Evolutionary conservation across 2,113 vertebrate genomes (phyloP).

Genomic region (Callipepla squamata): DNA sequence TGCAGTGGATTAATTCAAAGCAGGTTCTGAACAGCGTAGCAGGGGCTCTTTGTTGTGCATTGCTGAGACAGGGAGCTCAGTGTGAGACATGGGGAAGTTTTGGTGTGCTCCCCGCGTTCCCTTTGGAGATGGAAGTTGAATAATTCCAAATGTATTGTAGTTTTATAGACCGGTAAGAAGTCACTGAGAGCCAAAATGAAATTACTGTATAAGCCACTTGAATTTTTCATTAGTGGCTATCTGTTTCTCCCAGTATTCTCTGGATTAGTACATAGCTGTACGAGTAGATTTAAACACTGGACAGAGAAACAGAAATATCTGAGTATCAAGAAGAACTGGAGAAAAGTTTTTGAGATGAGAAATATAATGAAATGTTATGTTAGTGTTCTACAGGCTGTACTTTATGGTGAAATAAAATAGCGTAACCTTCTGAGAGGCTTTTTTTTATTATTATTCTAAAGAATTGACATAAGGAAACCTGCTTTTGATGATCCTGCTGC

Average conservation of each 20-base stretch:
- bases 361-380: neutral
- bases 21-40: neutral
- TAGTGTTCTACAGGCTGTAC: neutral
- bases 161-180: neutral
- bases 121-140: neutral
- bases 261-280: neutral
- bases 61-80: neutral
- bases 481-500: neutral
- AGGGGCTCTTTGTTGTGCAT: neutral
- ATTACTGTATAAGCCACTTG: neutral
- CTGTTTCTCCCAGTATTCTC: neutral
- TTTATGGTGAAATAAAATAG: neutral
- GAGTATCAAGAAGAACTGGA: neutral
- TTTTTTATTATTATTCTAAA: neutral
- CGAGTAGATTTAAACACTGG: neutral
- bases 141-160: neutral
- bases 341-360: neutral
- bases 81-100: neutral
- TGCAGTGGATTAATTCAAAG: neutral
- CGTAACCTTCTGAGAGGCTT: neutral
- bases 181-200: neutral
- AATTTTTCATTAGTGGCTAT: neutral
- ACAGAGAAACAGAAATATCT: neutral
- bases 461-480: neutral
- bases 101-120: neutral